Conservation (phyloP, 2,888 invertebrate genomes). For the Lycaena phlaeas region DNA sequence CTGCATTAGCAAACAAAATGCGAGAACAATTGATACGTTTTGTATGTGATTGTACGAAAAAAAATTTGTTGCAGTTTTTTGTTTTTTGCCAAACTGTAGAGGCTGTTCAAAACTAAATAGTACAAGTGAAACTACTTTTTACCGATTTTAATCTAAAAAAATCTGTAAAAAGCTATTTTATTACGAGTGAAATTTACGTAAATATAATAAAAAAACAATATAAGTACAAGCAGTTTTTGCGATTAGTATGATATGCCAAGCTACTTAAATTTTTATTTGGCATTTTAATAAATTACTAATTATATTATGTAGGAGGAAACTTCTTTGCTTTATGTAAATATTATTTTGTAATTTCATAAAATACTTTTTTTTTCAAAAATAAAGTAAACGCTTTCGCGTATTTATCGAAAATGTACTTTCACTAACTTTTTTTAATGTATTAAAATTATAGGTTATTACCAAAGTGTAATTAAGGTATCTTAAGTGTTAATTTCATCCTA, state of each 20-base stretch:
- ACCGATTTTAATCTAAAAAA: neutral
- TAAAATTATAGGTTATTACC: constrained; percentile 64
- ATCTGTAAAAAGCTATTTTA: no score
- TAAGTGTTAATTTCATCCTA: constrained; percentile 35
- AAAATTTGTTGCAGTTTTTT: neutral
- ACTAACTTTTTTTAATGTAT: constrained; percentile 37
- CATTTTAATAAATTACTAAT: constrained; percentile 1
- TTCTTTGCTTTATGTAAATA: constrained; percentile 10
- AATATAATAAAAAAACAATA: no score
- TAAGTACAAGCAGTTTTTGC: no score
- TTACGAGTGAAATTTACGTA: no score
- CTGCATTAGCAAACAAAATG: no score
- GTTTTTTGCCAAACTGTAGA: neutral
- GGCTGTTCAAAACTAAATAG: constrained; percentile 1
- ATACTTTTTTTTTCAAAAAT: constrained; percentile 5
- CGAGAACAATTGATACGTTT: no score
- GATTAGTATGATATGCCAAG: constrained; percentile 3
- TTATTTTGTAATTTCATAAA: constrained; percentile 6
- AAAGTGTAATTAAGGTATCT: constrained; percentile 68
- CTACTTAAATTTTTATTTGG: neutral
- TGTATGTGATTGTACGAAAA: no score
- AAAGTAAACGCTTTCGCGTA: constrained; percentile 12
- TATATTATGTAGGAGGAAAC: neutral
- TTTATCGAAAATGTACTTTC: constrained; percentile 30
- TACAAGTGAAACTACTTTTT: neutral